These are phyloP conservation scores for Ips nitidus DNA, from an alignment of 1,140 invertebrate species.

Conservation along the genomic window DNA sequence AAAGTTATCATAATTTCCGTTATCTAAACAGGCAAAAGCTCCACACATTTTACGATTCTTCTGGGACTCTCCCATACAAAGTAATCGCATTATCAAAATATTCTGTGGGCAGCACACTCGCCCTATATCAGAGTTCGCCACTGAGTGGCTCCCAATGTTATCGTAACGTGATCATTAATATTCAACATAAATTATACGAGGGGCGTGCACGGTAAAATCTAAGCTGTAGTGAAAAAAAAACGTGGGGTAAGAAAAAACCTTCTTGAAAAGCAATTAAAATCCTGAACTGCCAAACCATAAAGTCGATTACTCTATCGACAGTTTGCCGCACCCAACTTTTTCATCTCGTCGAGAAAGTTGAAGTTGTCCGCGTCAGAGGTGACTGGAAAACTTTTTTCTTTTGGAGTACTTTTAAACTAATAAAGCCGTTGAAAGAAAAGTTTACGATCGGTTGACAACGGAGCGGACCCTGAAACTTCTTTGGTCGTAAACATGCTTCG, in stretches of 20 bases:
- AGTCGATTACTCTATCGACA: too few relatives aligned
- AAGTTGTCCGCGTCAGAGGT: constrained; percentile 3
- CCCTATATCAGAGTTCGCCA: constrained; percentile 12
- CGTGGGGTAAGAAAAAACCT: background rate
- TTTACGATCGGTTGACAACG: constrained; percentile 21
- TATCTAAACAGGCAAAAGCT: too few relatives aligned
- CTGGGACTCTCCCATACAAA: constrained; percentile 11
- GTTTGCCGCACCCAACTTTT: too few relatives aligned
- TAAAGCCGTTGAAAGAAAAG: constrained; percentile 33
- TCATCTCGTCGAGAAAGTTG: background rate
- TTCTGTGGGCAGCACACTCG: constrained; percentile 26
- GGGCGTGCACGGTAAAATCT: background rate
- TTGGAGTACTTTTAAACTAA: constrained; percentile 27
- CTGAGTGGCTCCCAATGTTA: constrained; percentile 21
- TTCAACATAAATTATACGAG: constrained; percentile 26
- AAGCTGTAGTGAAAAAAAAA: background rate
- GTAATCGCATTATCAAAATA: constrained; percentile 25
- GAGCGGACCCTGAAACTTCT: constrained; percentile 12
- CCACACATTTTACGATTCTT: constrained; percentile 1
- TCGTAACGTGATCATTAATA: constrained; percentile 30
- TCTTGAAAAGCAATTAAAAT: background rate
- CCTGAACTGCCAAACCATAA: too few relatives aligned
- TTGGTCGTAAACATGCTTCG: constrained; percentile 8
- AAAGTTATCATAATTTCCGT: too few relatives aligned
- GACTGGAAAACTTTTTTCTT: constrained; percentile 15